Percentiles rank a stretch among this genome's conserved stretches.
These are phyloP conservation scores for Ornithorhynchus anatinus DNA, from an alignment of 2,113 vertebrate genomes.

Conservation along the genomic window DNA sequence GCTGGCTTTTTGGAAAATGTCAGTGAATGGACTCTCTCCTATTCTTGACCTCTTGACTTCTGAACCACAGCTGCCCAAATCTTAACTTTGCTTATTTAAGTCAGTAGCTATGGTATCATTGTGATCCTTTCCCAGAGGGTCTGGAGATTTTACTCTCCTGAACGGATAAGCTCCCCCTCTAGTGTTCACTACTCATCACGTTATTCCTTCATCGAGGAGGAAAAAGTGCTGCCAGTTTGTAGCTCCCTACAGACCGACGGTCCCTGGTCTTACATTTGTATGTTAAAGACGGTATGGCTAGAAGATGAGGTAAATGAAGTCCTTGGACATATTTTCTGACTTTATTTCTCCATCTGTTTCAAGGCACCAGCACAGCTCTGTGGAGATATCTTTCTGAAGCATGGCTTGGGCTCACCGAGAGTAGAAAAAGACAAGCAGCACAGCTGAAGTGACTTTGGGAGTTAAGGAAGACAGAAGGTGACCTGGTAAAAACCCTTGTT, in stretches of 20 bases:
- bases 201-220: constrained; percentile 66
- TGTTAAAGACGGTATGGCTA: constrained; percentile 4
- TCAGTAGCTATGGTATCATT: constrained; percentile 69
- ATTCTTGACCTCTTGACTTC: constrained; percentile 84
- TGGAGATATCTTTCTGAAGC: constrained; percentile 10
- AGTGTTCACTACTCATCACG: constrained; percentile 87
- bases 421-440: not conserved
- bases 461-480: not conserved
- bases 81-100: constrained; percentile 77
- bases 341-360: not conserved
- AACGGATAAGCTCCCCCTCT: constrained; percentile 97
- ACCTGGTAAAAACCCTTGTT: not conserved
- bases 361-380: not conserved
- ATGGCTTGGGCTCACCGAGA: not conserved
- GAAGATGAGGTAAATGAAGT: constrained; percentile 31
- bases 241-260: constrained; percentile 35
- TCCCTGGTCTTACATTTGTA: constrained; percentile 24
- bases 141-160: constrained; percentile 67
- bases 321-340: not conserved
- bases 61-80: constrained; percentile 79
- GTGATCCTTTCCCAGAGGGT: constrained; percentile 67
- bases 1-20: constrained; percentile 66
- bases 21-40: constrained; percentile 79
- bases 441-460: not conserved
- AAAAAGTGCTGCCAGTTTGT: constrained; percentile 39